Evolutionary conservation across 2,888 invertebrate species (phyloP), one percentile per base, ranked within the genome.

Genomic region (Mythimna loreyi): DNA sequence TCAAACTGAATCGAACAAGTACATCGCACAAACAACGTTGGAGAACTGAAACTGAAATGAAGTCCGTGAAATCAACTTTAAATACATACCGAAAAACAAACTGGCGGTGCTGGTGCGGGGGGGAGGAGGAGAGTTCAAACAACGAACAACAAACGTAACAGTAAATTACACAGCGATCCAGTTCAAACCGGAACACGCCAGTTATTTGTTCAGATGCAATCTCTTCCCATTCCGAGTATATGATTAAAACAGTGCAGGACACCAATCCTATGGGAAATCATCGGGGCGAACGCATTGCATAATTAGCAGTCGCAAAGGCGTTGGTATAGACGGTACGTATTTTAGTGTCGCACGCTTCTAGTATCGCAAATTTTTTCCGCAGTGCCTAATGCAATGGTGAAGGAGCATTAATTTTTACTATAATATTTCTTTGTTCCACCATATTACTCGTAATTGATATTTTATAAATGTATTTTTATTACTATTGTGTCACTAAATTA

Each of bases 161-260:
- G 91, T 92, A 91, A 93, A 94, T 93, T 94, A 94, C 93, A 91
- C 90, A 89, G 90, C 87, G 88, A 92, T 91, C 88, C 89, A 82
- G 87, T 89, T 87, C 86, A 86, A 88, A 88, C 87, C 81, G 86
- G 83, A 84, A 87, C 78, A 80, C 75, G 82, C 83, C 82, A 85
- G 88, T 90, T 94, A 93, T 95, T 95, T 94, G 94, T 95, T 91
- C 91, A 87, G 92, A 92, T 94, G 93, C 95, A 94, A 94, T 94
- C 94, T 93, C 92, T 92, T 91, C 91, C 85, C 81, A 80, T 84
- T 89, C 86, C 86, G 86, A 90, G 93, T 93, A 92, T 95, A 95
- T 95, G 94, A 96, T 95, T 95, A 95, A 95, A 95, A 93, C 93
- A 89, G 87, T 92, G 94, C 92, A 93, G 87, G 91, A 94, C 92